Evolutionary conservation across 2,888 invertebrate species (phyloP).

Genomic region (Coleophora flavipennella): DNA sequence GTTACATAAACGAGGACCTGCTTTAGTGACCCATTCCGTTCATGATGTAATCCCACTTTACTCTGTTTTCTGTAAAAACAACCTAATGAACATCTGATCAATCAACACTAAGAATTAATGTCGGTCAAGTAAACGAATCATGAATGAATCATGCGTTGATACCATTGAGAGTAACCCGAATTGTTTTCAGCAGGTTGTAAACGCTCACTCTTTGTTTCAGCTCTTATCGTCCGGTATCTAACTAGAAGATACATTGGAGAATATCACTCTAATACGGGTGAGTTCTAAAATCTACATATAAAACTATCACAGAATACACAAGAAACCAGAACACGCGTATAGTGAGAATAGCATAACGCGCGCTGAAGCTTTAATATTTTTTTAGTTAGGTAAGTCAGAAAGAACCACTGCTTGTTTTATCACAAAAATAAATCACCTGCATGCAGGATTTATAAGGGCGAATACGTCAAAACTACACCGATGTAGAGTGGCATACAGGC

Average conservation of each 20-base stretch:
- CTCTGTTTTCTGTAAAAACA: constrained; percentile 27
- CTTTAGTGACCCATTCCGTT: constrained; percentile 34
- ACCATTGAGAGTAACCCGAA: neutral
- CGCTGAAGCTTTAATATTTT: too few relatives aligned
- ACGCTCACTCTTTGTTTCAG: constrained; percentile 57
- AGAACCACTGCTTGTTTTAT: too few relatives aligned
- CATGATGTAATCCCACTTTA: constrained; percentile 29
- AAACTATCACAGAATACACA: too few relatives aligned
- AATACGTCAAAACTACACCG: too few relatives aligned
- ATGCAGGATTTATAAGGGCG: too few relatives aligned
- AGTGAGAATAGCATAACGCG: too few relatives aligned
- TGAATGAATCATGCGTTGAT: neutral
- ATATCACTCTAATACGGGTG: constrained; percentile 86
- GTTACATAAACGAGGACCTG: constrained; percentile 35
- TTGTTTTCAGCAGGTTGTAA: constrained; percentile 1
- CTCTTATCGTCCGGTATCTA: constrained; percentile 83
- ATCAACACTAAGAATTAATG: constrained; percentile 5
- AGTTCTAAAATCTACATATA: constrained; percentile 23
- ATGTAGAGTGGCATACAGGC: too few relatives aligned
- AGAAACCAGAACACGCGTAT: too few relatives aligned
- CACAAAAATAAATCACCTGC: too few relatives aligned
- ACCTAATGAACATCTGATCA: constrained; percentile 14
- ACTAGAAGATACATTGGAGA: constrained; percentile 85
- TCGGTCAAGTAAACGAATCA: constrained; percentile 9
- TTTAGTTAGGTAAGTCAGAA: too few relatives aligned